Base-by-base conservation (phyloP, 2,113 vertebrate genomes). In the Prinia subflava region DNA sequence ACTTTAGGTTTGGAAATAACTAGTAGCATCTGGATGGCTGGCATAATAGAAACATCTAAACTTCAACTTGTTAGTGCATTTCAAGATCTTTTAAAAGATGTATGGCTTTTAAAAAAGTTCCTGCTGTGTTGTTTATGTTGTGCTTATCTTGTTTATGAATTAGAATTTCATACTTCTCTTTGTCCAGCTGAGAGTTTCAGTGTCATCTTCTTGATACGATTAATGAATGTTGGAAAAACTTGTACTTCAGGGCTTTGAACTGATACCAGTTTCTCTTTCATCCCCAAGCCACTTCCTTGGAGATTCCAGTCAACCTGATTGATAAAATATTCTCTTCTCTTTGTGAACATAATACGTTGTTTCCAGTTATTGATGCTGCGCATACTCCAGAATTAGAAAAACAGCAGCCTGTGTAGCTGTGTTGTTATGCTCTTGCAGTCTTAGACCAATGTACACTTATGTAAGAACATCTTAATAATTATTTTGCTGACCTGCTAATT, bases 21-120 rank as follows among this genome's bases (percentile, higher is more conserved):
- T 80, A 8, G 3, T 25, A n/a, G 9, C 15, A 24, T 41, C 14
- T 39, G 27, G 5, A 22, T 70, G 33, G 18, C 22, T 70, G 19
- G n/a, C 30, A 20, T 77, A 42, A 42, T 9, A 18, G 7, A 62
- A 25, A 11, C 6, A 28, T 20, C 21, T 64, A 4, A 68, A 44
- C 49, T 49, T 52, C 28, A 41, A 2, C 2, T 64, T 67, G 2
- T 25, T 82, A 24, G 3, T 78, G 31, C n/a, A 56, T 71, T 81
- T 89, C 8, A 59, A 3, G 42, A 7, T 50, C 2, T 69, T 60
- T 64, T 65, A 1, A 35, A 74, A 87, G 87, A 44, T 19, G 0
- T 22, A 8, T 69, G 17, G 22, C 2, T 30, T 63, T 24, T 41
- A 1, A 0, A 3, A 6, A 31, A 33, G 12, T 13, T 60, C 7